Base-by-base conservation (phyloP, 2,888 invertebrate genomes). In the Pasiphila rectangulata region DNA sequence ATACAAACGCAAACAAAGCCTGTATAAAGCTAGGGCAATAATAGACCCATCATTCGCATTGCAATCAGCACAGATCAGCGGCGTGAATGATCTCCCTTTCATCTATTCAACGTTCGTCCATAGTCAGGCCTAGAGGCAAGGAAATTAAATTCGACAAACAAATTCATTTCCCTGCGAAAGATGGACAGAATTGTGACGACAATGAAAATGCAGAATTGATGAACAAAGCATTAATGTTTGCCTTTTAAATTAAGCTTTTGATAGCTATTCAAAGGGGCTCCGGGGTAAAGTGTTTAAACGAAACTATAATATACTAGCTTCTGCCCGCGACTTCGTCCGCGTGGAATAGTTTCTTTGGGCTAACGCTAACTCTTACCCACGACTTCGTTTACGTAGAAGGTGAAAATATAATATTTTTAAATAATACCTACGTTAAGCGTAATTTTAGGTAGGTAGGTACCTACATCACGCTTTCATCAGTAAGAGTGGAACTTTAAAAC, bases 61-160 rank as follows among this genome's bases (percentile, higher is more conserved):
- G 45, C 55, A 56, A 54, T 56, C 53, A 56, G 38, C 42, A 30
- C 41, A 51, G 53, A 55, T 56, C 54, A 60, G 54, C 51, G 44
- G 52, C 57, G 52, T 50, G 49, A 56, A 54, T 55, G 51, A 60
- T 43, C 40, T 48, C 50, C 46, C 55, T 60, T 60, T 60, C 57
- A 60, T 57, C 57, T 50, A 54, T 56, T 48, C 54, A 47, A 47
- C 44, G 44, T 46, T 58, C 51, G 47, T 57, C 50, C 44, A 23
- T 30, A 49, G 40, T 37, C 49, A 46, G 35, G 12, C 34, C 43
- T 45, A 45, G 42, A 30, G 54, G 53, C 53, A 35, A 53, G 56
- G 53, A 60, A 56, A 60, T 60, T 57, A 56, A 57, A 60, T 55
- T 53, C 48, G 48, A 51, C 53, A 57, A 60, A 56, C 56, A 58